Evolutionary conservation across 2,888 invertebrate genomes (phyloP).

Genomic region (Autographa pulchrina): DNA sequence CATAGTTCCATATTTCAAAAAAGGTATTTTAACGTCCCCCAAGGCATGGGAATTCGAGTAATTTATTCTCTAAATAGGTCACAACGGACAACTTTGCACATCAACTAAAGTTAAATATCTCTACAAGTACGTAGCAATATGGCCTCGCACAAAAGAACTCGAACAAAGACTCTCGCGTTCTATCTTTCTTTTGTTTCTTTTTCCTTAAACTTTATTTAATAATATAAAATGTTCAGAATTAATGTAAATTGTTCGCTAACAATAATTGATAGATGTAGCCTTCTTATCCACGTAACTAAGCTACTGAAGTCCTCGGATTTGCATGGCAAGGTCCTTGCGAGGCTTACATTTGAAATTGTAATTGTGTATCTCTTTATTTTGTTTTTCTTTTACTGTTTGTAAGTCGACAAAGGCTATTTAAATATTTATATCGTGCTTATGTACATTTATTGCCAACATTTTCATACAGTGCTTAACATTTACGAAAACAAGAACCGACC

Average conservation of each 20-base stretch:
- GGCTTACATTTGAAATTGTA: slow-evolving; percentile 62
- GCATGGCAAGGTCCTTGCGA: slow-evolving; percentile 52
- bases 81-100: slow-evolving; percentile 53
- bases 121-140: slow-evolving; percentile 40
- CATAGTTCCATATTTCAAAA: slow-evolving; percentile 28
- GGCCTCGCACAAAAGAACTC: slow-evolving; percentile 46
- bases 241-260: slow-evolving; percentile 35
- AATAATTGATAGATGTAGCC: slow-evolving; percentile 38
- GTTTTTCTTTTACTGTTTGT: slow-evolving; percentile 25
- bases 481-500: slow-evolving; percentile 5
- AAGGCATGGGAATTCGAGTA: slow-evolving; percentile 25
- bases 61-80: slow-evolving; percentile 53
- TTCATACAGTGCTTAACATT: slow-evolving; percentile 25
- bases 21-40: slow-evolving; percentile 22
- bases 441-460: slow-evolving; percentile 42
- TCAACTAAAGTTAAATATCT: slow-evolving; percentile 52
- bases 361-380: slow-evolving; percentile 51
- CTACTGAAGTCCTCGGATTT: slow-evolving; percentile 48
- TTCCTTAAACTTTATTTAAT: slow-evolving; percentile 35
- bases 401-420: slow-evolving; percentile 28
- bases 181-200: slow-evolving; percentile 52
- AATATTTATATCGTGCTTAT: slow-evolving; percentile 45
- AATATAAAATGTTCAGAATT: slow-evolving; percentile 23
- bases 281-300: slow-evolving; percentile 17
- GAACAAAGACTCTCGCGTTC: slow-evolving; percentile 53